Evolutionary conservation across 2,113 vertebrate species (phyloP).

Genomic region (Leptobrachium ailaonicum): DNA sequence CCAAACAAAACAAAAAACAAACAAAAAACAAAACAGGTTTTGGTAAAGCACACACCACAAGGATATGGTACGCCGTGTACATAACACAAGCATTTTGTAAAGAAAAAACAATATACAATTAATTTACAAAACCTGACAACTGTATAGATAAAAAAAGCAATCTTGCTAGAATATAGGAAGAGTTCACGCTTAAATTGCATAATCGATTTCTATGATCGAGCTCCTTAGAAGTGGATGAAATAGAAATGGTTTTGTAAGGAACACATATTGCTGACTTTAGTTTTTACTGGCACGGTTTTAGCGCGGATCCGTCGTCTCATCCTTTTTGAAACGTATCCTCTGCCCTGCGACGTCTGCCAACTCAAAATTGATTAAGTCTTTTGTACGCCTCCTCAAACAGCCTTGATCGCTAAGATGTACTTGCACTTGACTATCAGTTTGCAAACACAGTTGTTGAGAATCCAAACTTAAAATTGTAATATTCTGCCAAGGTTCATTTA

Average conservation of each 20-base stretch:
- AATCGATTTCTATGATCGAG: too few relatives aligned
- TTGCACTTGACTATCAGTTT: background rate
- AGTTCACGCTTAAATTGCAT: too few relatives aligned
- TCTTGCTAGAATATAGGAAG: background rate
- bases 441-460: slow-evolving; percentile 3
- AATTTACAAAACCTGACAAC: too few relatives aligned
- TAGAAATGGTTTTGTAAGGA: background rate
- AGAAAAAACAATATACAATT: too few relatives aligned
- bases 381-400: background rate
- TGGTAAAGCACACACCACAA: too few relatives aligned
- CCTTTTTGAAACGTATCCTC: background rate
- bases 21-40: too few relatives aligned
- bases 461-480: background rate
- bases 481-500: slow-evolving; percentile 18
- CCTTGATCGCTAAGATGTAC: background rate
- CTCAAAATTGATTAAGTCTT: background rate
- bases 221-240: too few relatives aligned
- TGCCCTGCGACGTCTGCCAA: background rate
- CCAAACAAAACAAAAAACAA: too few relatives aligned
- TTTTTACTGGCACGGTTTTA: background rate
- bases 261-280: background rate
- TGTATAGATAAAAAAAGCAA: background rate
- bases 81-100: too few relatives aligned
- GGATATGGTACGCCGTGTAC: too few relatives aligned
- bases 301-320: background rate